Evolutionary conservation across 2,113 vertebrate genomes (phyloP), one percentile per base, ranked within the genome.

Genomic region (Emberiza fucata): DNA sequence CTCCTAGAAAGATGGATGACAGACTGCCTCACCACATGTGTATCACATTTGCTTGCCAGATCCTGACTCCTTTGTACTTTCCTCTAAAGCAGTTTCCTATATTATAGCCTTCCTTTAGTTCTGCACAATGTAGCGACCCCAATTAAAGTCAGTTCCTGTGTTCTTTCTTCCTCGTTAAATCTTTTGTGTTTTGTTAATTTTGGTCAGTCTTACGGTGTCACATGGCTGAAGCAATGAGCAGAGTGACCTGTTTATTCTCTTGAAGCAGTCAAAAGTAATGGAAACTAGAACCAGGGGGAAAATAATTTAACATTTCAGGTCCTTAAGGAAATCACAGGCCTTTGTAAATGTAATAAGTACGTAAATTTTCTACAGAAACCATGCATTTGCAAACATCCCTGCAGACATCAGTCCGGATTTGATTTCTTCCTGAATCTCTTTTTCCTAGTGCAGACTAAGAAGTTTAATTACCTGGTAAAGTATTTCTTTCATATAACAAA

Each of bases 241-340:
- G 24, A 91, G 76, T 78, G 76, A 81, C 80, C 88, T 95, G 94
- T 81, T 96, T 93, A 78, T 94, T 88, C 85, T 95, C 94, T 81
- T 53, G 53, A 80, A 86, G 45, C 56, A 64, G 64, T 90, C 81
- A 86, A 71, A 90, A 88, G 73, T 63, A 86, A 86, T 61, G 72
- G 76, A 60, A 73, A 81, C 60, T 73, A 33, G 61, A 93, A 80
- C 17, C 22, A 53, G 24, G 47, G 25, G 77, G 60, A 25, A 75
- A 84, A 82, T 61, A 73, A 89, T 87, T 35, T 56, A 85, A 16
- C 31, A 9, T 90, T 90, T 93, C 31, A 79, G 65, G 48, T 86
- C 82, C 86, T 92, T 77, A 60, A 90, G 90, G 93, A 88, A 88
- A 75, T 90, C 78, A 35, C n/a, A 56, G 31, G 42, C 18, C 82